Conservation (phyloP, 2,113 vertebrate genomes). For the Cyphomyrus plagiostoma region DNA sequence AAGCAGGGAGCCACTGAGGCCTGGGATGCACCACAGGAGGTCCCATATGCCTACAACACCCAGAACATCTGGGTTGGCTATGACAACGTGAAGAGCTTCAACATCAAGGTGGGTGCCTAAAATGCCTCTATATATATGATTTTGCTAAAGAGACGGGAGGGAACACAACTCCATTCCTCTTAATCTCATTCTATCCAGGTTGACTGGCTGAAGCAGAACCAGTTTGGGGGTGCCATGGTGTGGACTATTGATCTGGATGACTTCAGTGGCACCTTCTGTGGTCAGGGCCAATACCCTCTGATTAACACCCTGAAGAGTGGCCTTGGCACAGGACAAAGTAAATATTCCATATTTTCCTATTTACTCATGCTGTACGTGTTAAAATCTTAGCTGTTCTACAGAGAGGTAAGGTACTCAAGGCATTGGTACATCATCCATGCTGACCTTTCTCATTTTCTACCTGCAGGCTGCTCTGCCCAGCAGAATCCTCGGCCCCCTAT, state of each 20-base stretch:
- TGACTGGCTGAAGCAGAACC: constrained; percentile 44
- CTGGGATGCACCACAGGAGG: constrained; percentile 48
- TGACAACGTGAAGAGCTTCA: constrained; percentile 62
- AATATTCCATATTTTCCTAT: neutral
- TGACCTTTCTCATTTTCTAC: neutral
- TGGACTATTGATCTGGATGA: constrained; percentile 60
- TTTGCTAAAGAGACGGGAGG: too few relatives aligned
- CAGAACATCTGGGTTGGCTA: constrained; percentile 59
- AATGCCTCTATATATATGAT: too few relatives aligned
- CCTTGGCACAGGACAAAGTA: constrained; percentile 37
- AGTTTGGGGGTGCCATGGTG: constrained; percentile 58
- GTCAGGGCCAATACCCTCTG: constrained; percentile 55
- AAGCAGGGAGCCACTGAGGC: constrained; percentile 36
- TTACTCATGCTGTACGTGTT: neutral
- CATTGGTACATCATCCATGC: neutral
- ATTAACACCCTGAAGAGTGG: constrained; percentile 54
- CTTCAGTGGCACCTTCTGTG: constrained; percentile 60
- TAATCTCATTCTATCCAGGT: too few relatives aligned
- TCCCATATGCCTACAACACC: constrained; percentile 58
- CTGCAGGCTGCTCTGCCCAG: constrained; percentile 44
- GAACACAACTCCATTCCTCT: too few relatives aligned
- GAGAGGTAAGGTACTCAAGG: neutral
- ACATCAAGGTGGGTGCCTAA: constrained; percentile 45
- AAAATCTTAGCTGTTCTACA: neutral
- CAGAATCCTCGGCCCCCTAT: constrained; percentile 32